Evolutionary conservation across 2,888 invertebrate species (phyloP), one percentile per base, ranked within the genome.

Genomic region (Epinotia bilunana): DNA sequence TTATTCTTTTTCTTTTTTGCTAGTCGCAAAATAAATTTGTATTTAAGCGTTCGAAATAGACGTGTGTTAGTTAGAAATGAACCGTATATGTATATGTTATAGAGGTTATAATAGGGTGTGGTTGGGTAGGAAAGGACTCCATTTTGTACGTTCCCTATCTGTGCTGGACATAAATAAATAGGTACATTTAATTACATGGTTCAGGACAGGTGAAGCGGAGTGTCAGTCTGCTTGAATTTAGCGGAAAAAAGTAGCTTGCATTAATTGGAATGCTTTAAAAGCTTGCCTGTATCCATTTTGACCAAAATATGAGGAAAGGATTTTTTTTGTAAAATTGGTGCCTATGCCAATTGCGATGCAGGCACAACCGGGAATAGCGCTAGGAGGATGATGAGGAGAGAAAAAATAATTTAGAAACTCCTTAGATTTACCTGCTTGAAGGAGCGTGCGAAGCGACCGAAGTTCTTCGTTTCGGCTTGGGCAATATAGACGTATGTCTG

Each of bases 61-160:
- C 18, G 57, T 62, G 57, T 61, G 43, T 23, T 46, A 72, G 61
- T 55, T 9, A 11, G 80, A 77, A 73, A 72, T 78, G 12, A 71
- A 72, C 79, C 70, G 46, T 80, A 74, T 28, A 6, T 13, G 3
- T 1, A 18, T 0, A 5, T 0, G 6, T 0, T 0, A 3, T 63
- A 77, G 76, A 49, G 69, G 79, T 74, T 18, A 58, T 60, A 70
- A 71, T 77, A 61, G 6, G 46, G 20, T 49, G n/a, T 13, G 57
- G 6, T 23, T 74, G 23, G 60, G 33, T n/a, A 61, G 62, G 68
- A 69, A 79, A 75, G 77, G 80, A 76, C 76, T 79, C 82, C 80
- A 83, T 84, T 84, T 83, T 83, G 60, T 73, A 83, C 83, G 81
- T 68, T 71, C 78, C 80, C 79, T 84, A 84, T 85, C 82, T 80